Evolutionary conservation across 2,113 vertebrate species (phyloP), one percentile per base, ranked within the genome.

Genomic region (Mormoops blainvillei): DNA sequence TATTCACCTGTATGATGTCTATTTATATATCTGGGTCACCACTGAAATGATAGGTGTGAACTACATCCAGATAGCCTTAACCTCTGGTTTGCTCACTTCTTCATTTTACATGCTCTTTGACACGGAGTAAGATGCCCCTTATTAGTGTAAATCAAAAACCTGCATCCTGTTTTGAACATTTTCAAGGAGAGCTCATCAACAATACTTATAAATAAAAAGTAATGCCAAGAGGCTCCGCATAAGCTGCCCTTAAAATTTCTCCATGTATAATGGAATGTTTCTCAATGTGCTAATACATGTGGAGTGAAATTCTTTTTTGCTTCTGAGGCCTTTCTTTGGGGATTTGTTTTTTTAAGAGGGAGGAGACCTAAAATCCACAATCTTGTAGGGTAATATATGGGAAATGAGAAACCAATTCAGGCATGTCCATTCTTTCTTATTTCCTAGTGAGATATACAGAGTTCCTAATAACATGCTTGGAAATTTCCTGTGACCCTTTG

Each of bases 1-100:
- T 56, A 87, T 88, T 94, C 41, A 73, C 83, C 87, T 86, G 11
- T 84, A 31, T 77, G 77, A 36, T 7, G 10, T 93, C 91, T 96
- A 95, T 96, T 97, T 96, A 80, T 90, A 28, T 94, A 97, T 92
- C 89, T 91, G 74, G 87, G 90, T 95, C 96, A 96, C 71, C n/a
- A 28, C 36, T 41, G 41, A 84, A 92, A 68, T 56, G 43, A 88
- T 63, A 95, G 12, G 10, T 96, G 24, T 70, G 84, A 94, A 33
- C 95, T 91, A 5, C 9, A 73, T 89, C 61, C 74, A 68, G 52
- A 77, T 36, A 91, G 38, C 70, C 18, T 95, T 95, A 67, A 52
- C 50, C 13, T 96, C 71, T 81, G 48, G 3, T 92, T 77, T 52
- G 61, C 28, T 95, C 15, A 48, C 73, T 89, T 63, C 28, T 78